Evolutionary conservation across 1,140 invertebrate genomes (phyloP).

Genomic region (Conus ventricosus): DNA sequence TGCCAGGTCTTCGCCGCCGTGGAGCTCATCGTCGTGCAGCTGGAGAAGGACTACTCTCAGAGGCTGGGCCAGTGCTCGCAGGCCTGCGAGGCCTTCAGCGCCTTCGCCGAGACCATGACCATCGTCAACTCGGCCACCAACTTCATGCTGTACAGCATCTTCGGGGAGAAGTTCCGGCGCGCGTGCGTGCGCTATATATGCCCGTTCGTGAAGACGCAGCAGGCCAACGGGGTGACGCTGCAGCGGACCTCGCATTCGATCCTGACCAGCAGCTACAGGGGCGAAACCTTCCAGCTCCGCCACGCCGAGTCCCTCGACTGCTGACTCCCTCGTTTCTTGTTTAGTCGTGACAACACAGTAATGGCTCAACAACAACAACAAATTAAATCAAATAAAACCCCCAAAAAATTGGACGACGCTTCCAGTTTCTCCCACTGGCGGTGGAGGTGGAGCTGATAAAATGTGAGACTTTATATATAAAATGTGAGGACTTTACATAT

Average conservation of each 20-base stretch:
- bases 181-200: constrained; percentile 32
- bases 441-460: no score
- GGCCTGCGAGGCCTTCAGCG: constrained; percentile 41
- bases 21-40: constrained; percentile 41
- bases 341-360: no score
- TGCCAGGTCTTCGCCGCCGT: constrained; percentile 45
- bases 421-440: no score
- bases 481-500: no score
- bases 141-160: constrained; percentile 88
- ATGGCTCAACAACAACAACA: no score
- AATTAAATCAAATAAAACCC: no score
- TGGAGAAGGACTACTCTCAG: constrained; percentile 11
- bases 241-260: constrained; percentile 26
- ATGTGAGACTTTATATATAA: no score
- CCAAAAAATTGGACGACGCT: no score
- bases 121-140: constrained; percentile 81
- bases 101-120: constrained; percentile 78
- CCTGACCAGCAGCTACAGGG: constrained; percentile 36
- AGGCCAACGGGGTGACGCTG: background rate
- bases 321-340: background rate
- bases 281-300: constrained; percentile 29
- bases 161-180: constrained; percentile 93
- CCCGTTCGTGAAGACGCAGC: constrained; percentile 1
- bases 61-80: constrained; percentile 29
- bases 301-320: background rate